These are phyloP conservation scores for Pyrocoelia pectoralis DNA, from an alignment of 2,888 invertebrate species.

Conservation along the genomic window DNA sequence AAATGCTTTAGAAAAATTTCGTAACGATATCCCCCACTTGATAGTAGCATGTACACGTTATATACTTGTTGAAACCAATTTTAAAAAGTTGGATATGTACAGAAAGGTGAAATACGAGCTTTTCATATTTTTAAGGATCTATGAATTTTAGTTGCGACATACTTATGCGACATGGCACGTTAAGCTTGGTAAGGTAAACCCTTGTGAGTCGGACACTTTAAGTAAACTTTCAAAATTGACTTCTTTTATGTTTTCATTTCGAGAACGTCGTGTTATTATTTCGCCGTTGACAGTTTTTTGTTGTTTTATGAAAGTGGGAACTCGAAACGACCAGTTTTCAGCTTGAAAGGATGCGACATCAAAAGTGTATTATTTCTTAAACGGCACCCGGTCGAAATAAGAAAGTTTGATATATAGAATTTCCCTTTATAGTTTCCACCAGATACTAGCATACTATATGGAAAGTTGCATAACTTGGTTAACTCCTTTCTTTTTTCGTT, in stretches of 20 bases:
- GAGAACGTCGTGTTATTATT: slow-evolving; percentile 42
- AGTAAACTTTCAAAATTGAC: slow-evolving; percentile 43
- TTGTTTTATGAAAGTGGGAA: slow-evolving; percentile 42
- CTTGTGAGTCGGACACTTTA: slow-evolving; percentile 41
- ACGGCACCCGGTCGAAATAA: slow-evolving; percentile 32
- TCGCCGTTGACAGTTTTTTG: slow-evolving; percentile 40
- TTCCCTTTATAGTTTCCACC: slow-evolving; percentile 15
- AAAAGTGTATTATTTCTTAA: slow-evolving; percentile 37
- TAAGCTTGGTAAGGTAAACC: slow-evolving; percentile 35
- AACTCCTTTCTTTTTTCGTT: slow-evolving; percentile 10
- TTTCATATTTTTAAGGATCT: slow-evolving; percentile 14
- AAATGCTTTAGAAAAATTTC: no score
- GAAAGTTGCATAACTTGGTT: slow-evolving; percentile 26
- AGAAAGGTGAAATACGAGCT: no score
- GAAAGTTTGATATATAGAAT: slow-evolving; percentile 19
- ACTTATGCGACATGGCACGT: slow-evolving; percentile 24
- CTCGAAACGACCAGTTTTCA: slow-evolving; percentile 38
- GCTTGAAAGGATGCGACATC: slow-evolving; percentile 39
- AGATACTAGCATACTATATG: slow-evolving; percentile 14
- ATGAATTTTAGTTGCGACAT: slow-evolving; percentile 18
- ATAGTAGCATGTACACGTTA: no score
- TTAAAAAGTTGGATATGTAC: no score
- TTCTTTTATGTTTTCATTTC: slow-evolving; percentile 42
- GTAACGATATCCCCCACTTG: no score
- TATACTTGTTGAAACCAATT: no score